Conservation (phyloP, 2,888 invertebrate species). For the Lomographa bimaculata region DNA sequence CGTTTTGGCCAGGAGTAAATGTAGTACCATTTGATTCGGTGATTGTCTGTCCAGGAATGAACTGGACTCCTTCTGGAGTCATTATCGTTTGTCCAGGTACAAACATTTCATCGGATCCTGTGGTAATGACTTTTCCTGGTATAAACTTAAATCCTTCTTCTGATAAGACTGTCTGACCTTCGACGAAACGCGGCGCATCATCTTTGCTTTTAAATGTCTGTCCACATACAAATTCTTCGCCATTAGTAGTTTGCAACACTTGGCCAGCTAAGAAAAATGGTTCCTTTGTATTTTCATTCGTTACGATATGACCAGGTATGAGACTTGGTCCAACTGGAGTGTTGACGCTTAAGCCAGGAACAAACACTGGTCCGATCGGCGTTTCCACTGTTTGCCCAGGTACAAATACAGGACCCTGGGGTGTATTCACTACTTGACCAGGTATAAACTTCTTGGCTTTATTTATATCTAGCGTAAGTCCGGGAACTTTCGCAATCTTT, state of each 20-base stretch:
- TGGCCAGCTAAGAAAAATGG: slow-evolving; percentile 89
- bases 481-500: slow-evolving; percentile 85
- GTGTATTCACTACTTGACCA: slow-evolving; percentile 88
- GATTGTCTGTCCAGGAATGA: slow-evolving; percentile 86
- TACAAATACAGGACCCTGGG: slow-evolving; percentile 87
- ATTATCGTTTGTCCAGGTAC: slow-evolving; percentile 85
- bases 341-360: slow-evolving; percentile 88
- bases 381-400: slow-evolving; percentile 90
- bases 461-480: slow-evolving; percentile 85
- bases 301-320: slow-evolving; percentile 89
- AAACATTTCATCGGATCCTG: slow-evolving; percentile 77
- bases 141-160: slow-evolving; percentile 85
- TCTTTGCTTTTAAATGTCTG: slow-evolving; percentile 84
- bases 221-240: slow-evolving; percentile 85
- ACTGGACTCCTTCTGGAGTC: slow-evolving; percentile 84
- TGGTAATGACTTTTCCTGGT: slow-evolving; percentile 81
- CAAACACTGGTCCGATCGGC: slow-evolving; percentile 86
- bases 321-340: slow-evolving; percentile 87
- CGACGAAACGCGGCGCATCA: slow-evolving; percentile 80
- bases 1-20: slow-evolving; percentile 86
- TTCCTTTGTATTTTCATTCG: slow-evolving; percentile 80
- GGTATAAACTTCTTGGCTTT: slow-evolving; percentile 87
- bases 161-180: slow-evolving; percentile 85
- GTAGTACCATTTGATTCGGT: slow-evolving; percentile 72
- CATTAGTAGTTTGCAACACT: slow-evolving; percentile 82